Base-by-base conservation (phyloP, 1,140 invertebrate species). In the Chlorops oryzae region DNA sequence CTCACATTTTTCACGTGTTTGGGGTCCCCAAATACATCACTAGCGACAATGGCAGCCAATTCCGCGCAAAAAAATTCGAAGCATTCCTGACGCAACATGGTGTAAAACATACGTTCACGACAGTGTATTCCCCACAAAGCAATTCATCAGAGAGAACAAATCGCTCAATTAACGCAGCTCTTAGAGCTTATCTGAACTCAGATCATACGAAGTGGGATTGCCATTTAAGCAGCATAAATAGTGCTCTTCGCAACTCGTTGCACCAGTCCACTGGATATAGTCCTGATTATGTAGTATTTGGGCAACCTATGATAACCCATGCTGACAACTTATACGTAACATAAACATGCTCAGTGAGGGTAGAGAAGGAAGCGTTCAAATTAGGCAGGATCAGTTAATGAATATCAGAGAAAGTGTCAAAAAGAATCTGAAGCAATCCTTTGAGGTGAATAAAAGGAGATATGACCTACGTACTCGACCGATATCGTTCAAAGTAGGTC, bases 231-330 rank as follows among this genome's bases (percentile, higher is more conserved):
- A 47, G 44, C 18, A 48, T 52, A 10, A 52, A 41, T 13, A 41
- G 40, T n/a, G 6, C 32, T 0, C 9, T 52, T 2, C 18, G 53
- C n/a, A 52, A 35, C 21, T 43, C 10, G 2, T 35, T 41, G 13
- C 20, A 52, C 24, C 52, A 54, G 37, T 50, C 41, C 22, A 45
- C 50, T 20, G 38, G 39, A 23, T n/a, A n/a, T n/a, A n/a, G n/a
- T n/a, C n/a, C n/a, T n/a, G n/a, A n/a, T n/a, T n/a, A n/a, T n/a
- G n/a, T n/a, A n/a, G n/a, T n/a, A n/a, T n/a, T n/a, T n/a, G n/a
- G n/a, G n/a, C 38, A 52, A 4, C 20, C 51, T 7, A 47, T 54
- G 49, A 20, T 54, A 7, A 27, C 43, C 2, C 37, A 51, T 28
- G 43, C 35, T 2, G 18, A 51, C 3, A 43, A 47, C 17, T 18